Evolutionary conservation across 2,113 vertebrate genomes (phyloP), one percentile per base, ranked within the genome.

Genomic region (Cavia porcellus): DNA sequence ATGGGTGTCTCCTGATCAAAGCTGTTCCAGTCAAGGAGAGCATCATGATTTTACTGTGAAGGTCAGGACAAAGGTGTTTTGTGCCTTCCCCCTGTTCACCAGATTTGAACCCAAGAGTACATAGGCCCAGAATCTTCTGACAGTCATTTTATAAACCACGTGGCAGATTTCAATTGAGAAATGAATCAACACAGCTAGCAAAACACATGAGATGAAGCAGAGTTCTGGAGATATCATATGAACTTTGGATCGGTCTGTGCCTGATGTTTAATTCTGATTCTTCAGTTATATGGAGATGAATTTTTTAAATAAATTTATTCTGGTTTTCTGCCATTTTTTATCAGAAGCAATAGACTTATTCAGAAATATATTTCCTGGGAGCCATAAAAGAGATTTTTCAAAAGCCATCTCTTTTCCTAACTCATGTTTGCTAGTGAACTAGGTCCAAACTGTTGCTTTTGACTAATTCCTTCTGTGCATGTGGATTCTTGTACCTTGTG

Each of bases 401-500:
- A 95, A 90, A 95, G 59, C 70, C 20, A 17, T 66, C 25, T 85
- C 75, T 90, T 92, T 87, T 91, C 57, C 79, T 90, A 61, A 94
- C 86, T 95, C 81, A 77, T 79, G 22, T 90, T 96, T 96, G 80
- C 81, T 90, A 45, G 90, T 86, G 81, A 97, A 88, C 93, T 82
- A 90, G 70, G 50, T 93, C 92, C 87, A 82, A 92, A 89, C 61
- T 94, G 95, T 96, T 97, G 87, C 61, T 30, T 87, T 87, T 62
- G 89, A 87, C 72, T 92, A 87, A 96, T 97, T 93, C 92, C 87
- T 96, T 97, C 96, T 97, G 94, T 95, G 64, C 87, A 79, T 42
- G 59, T 92, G 84, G 80, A 20, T 95, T 85, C 77, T 55, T 20
- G 45, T 30, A 64, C 86, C 94, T 81, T 42, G 52, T 42, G 70